Percentiles rank a stretch among this genome's conserved stretches.
Conservation (phyloP, 1,140 invertebrate genomes). For the Drosophila paulistorum region DNA sequence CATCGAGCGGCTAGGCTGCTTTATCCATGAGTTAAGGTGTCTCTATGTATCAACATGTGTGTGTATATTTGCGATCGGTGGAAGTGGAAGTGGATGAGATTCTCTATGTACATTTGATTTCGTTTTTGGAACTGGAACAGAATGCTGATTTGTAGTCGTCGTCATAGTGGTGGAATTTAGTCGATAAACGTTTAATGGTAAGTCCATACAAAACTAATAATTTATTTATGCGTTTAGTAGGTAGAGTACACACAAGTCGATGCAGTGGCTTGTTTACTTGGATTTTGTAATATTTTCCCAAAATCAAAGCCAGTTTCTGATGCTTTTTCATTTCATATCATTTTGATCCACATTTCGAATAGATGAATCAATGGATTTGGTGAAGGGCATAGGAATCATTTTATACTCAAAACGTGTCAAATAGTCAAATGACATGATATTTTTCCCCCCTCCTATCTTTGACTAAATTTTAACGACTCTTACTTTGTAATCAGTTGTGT, state of each 20-base stretch:
- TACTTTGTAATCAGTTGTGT: slow-evolving; percentile 37
- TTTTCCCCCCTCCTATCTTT: slow-evolving; percentile 36
- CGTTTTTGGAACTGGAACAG: slow-evolving; percentile 61
- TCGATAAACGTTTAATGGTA: not conserved
- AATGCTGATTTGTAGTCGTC: slow-evolving; percentile 70
- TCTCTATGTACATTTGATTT: slow-evolving; percentile 65
- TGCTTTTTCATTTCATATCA: not conserved
- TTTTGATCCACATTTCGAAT: not conserved
- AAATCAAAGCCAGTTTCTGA: not conserved
- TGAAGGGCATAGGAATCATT: slow-evolving; percentile 20
- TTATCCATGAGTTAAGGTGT: slow-evolving; percentile 60
- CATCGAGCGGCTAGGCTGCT: slow-evolving; percentile 69
- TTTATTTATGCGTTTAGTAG: no score
- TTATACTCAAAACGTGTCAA: slow-evolving; percentile 39
- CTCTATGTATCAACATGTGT: slow-evolving; percentile 9
- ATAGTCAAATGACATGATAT: slow-evolving; percentile 28
- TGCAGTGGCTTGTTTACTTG: no score
- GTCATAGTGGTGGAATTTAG: slow-evolving; percentile 40
- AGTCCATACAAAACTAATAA: not conserved
- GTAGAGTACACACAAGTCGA: no score
- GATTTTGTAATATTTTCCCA: not conserved
- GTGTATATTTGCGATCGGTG: slow-evolving; percentile 1
- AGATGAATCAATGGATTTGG: not conserved
- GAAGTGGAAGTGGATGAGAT: slow-evolving; percentile 21
- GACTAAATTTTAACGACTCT: slow-evolving; percentile 11